Conservation (phyloP, 1,140 invertebrate species). For the Drosophila tropicalis region DNA sequence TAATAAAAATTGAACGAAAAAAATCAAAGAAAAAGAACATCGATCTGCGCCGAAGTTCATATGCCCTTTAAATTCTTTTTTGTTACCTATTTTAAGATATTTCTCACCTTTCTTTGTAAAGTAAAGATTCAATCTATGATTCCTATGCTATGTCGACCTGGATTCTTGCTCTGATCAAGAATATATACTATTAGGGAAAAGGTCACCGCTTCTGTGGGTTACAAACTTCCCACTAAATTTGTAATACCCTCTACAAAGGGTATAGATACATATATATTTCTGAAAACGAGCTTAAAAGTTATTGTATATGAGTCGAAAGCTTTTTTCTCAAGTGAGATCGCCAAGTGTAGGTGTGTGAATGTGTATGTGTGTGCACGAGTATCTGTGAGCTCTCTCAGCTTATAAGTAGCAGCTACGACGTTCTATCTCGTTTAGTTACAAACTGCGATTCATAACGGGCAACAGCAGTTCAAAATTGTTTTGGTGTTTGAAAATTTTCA, state of each 20-base stretch:
- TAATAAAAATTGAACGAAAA: slow-evolving; percentile 23
- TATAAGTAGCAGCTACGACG: slow-evolving; percentile 61
- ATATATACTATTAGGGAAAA: too few species aligned
- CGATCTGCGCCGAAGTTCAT: too few species aligned
- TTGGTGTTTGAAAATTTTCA: slow-evolving; percentile 3
- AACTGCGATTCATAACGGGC: slow-evolving; percentile 50
- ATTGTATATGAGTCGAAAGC: slow-evolving; percentile 22
- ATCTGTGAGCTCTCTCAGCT: slow-evolving; percentile 37
- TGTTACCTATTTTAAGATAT: too few species aligned
- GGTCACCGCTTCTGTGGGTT: too few species aligned
- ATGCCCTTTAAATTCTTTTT: too few species aligned
- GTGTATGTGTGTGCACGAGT: background rate
- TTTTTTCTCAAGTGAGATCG: slow-evolving; percentile 27
- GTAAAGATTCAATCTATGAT: too few species aligned
- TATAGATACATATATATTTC: slow-evolving; percentile 44
- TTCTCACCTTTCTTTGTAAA: too few species aligned
- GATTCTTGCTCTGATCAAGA: too few species aligned
- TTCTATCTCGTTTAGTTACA: slow-evolving; percentile 68
- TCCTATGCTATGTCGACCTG: too few species aligned
- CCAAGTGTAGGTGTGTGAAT: background rate
- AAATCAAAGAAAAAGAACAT: too few species aligned
- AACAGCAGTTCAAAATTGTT: slow-evolving; percentile 35
- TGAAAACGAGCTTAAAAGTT: slow-evolving; percentile 29
- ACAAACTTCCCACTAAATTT: too few species aligned
- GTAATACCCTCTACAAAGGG: too few species aligned